These are phyloP conservation scores for Sylvicola cinctus DNA, from an alignment of 2,888 invertebrate species.

Conservation along the genomic window DNA sequence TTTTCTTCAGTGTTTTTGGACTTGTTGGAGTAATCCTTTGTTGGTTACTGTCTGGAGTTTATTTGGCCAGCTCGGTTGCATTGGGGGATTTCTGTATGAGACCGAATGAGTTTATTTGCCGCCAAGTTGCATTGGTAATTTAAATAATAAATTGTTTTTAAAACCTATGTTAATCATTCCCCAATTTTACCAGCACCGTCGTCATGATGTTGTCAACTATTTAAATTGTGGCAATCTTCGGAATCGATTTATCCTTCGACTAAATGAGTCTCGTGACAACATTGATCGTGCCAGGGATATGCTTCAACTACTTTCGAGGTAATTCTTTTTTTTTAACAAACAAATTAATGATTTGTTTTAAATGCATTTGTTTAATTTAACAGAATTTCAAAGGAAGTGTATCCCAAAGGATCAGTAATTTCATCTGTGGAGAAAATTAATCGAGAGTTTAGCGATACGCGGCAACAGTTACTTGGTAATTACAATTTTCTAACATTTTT, in stretches of 20 bases:
- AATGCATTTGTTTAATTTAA: constrained; percentile 4
- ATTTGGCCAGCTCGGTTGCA: constrained; percentile 67
- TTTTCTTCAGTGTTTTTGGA: constrained; percentile 74
- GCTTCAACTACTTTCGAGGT: constrained; percentile 20
- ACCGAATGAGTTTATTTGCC: constrained; percentile 38
- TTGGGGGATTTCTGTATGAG: constrained; percentile 70
- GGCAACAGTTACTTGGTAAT: constrained; percentile 1
- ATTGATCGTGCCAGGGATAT: constrained; percentile 25
- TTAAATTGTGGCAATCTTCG: constrained; percentile 24
- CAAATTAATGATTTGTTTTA: neutral
- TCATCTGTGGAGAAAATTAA: constrained; percentile 20
- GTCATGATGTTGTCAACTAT: constrained; percentile 23
- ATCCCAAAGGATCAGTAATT: constrained; percentile 22
- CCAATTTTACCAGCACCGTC: constrained; percentile 1
- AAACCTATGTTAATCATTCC: neutral
- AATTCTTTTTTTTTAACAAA: no score
- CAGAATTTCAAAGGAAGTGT: constrained; percentile 24
- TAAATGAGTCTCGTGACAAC: constrained; percentile 24
- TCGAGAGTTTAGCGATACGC: constrained; percentile 20
- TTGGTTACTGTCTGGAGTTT: constrained; percentile 73
- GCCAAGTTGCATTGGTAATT: constrained; percentile 26
- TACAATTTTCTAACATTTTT: neutral
- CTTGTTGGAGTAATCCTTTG: constrained; percentile 35
- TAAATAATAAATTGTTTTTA: constrained; percentile 10
- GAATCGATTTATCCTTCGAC: constrained; percentile 24